Base-by-base conservation (phyloP, 2,797 vertebrate species). In the Liparis tanakae region DNA sequence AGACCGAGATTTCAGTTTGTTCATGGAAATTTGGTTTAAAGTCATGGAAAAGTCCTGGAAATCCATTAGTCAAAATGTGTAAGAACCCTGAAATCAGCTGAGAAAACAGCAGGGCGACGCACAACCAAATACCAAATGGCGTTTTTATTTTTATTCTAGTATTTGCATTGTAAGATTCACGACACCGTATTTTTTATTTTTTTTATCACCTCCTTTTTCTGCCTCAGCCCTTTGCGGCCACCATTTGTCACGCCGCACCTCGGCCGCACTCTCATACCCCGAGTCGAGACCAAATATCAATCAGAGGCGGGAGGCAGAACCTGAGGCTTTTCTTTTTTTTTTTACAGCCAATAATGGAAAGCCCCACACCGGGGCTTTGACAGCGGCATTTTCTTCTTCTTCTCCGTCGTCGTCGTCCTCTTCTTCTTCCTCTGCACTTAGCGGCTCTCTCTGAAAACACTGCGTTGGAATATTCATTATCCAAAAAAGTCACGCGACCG, bases 341-440 rank as follows among this genome's bases (percentile, higher is more conserved):
- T 84, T 72, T 67, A 66, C 75, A 67, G 56, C 78, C 77, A 81
- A 34, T 75, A 71, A 83, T 70, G 67, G 43, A 74, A 59, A 66
- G 63, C 67, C 67, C 76, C 25, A 33, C 53, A 56, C 70, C 34
- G 18, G 10, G 25, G 30, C 25, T 73, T 64, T 54, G 46, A 69
- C 56, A 56, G 50, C 30, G 41, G 41, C 63, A 76, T 76, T 66
- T 43, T 34, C n/a, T 30, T 55, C 37, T 14, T 66, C 57, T 43
- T 34, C n/a, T 30, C 51, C 37, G 12, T 66, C 57, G 10, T 41
- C 39, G 3, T 41, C 39, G 1, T 41, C 10, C 36, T 61, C 30
- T 25, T 55, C 59, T 30, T 55, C n/a, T n/a, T n/a, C n/a, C n/a
- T n/a, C n/a, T n/a, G n/a, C n/a, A n/a, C n/a, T n/a, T n/a, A n/a